These are phyloP conservation scores for Eristalinus sepulchralis DNA, from an alignment of 2,888 invertebrate species.

Conservation along the genomic window DNA sequence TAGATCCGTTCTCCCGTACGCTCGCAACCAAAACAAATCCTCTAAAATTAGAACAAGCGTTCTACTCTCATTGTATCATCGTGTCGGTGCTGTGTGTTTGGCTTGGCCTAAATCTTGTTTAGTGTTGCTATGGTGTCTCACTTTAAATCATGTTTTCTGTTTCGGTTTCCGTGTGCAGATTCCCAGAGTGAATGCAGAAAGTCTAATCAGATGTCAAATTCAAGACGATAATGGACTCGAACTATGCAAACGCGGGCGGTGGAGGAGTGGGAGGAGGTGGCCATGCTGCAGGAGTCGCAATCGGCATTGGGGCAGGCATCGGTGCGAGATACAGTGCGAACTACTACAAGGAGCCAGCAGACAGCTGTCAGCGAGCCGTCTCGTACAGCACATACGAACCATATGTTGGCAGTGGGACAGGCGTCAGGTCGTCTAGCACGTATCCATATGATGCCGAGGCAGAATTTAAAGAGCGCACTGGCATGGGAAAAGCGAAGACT, in stretches of 20 bases:
- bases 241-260: constrained; percentile 62
- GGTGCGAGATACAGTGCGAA: constrained; percentile 50
- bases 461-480: constrained; percentile 60
- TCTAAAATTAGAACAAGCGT: constrained; percentile 68
- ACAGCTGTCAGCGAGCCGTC: constrained; percentile 52
- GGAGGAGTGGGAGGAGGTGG: constrained; percentile 14
- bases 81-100: constrained; percentile 48
- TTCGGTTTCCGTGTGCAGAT: constrained; percentile 41
- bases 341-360: constrained; percentile 61
- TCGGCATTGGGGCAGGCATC: constrained; percentile 65
- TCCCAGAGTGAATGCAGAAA: constrained; percentile 35
- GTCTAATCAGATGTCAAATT: constrained; percentile 56
- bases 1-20: constrained; percentile 29
- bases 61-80: constrained; percentile 51
- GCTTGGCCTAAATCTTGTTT: constrained; percentile 61
- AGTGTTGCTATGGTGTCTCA: constrained; percentile 61
- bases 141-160: constrained; percentile 32
- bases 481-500: constrained; percentile 50
- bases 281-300: constrained; percentile 43
- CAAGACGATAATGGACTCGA: constrained; percentile 63
- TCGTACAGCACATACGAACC: constrained; percentile 72
- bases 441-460: constrained; percentile 66
- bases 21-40: constrained; percentile 69
- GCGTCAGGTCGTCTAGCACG: constrained; percentile 31
- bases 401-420: constrained; percentile 52